Evolutionary conservation across 2,797 vertebrate species (phyloP), one percentile per base, ranked within the genome.

Genomic region (Esox masquinongy): DNA sequence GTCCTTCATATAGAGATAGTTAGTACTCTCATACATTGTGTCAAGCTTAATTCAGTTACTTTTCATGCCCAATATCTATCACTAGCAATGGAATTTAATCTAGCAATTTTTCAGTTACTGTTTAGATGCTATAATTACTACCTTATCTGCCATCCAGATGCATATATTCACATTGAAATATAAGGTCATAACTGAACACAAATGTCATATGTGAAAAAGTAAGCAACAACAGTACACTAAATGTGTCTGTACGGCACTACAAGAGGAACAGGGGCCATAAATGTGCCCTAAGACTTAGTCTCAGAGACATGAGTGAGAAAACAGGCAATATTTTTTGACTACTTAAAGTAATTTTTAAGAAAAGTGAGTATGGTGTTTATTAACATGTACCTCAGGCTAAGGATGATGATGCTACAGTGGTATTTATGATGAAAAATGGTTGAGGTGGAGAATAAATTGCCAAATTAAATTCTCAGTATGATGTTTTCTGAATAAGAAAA

Each of bases 241-340:
- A 59, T 59, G 56, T 12, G n/a, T 22, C 56, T 59, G 8, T 59
- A 59, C 56, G n/a, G 88, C 81, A 84, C 83, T 53, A 68, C 26
- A 90, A 91, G 89, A 90, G 89, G 92, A 90, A 91, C 49, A 84
- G 74, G 86, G 90, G 88, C 66, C 81, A 76, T 73, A 78, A 63
- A 85, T 43, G 22, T 26, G 4, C 31, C 43, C 43, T 77, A 11
- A 49, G 71, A 84, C 84, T 84, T 84, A 86, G 80, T 77, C 75
- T 90, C 84, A 85, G 84, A 84, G 83, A 89, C 87, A 85, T 84
- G 87, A 74, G 77, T 88, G 90, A 90, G 84, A 93, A 91, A 89
- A 90, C 89, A 89, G 92, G 93, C 92, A 94, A 93, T 95, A 94
- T 94, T 94, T 43, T 94, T 94, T 92, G 90, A 94, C 90, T 92